Conservation (phyloP, 2,797 vertebrate genomes). For the Pangasius krempfi region DNA sequence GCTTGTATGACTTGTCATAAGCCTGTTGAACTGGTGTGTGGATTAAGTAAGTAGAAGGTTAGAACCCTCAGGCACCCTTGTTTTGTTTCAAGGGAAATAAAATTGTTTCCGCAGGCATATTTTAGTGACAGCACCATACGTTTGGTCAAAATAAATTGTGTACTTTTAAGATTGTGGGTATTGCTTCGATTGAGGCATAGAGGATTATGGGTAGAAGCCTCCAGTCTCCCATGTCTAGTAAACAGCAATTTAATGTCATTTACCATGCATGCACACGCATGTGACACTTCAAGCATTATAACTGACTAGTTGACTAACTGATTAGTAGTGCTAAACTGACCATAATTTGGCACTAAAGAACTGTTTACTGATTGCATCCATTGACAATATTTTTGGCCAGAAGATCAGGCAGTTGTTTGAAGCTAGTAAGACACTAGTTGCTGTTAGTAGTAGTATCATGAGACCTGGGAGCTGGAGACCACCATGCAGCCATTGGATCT, state of each 20-base stretch:
- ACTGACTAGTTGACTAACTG: not conserved
- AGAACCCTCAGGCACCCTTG: not conserved
- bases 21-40: slow-evolving; percentile 33
- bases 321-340: not conserved
- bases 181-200: slow-evolving; percentile 13
- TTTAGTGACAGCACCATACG: slow-evolving; percentile 24
- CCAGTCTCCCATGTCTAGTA: slow-evolving; percentile 64
- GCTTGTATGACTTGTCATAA: slow-evolving; percentile 24
- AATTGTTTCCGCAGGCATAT: slow-evolving; percentile 9
- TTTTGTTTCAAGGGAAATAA: not conserved
- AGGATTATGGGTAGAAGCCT: slow-evolving; percentile 63
- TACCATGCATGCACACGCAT: slow-evolving; percentile 32
- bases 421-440: not conserved
- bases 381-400: not conserved
- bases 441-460: not conserved
- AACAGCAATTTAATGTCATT: slow-evolving; percentile 58
- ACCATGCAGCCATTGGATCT: slow-evolving; percentile 62
- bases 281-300: not conserved
- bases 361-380: not conserved
- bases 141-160: slow-evolving; percentile 24
- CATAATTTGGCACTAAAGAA: not conserved
- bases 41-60: slow-evolving; percentile 15
- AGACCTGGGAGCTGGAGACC: slow-evolving; percentile 39
- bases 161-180: slow-evolving; percentile 19
- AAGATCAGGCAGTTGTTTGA: not conserved